Conservation (phyloP, 2,113 vertebrate species). For the Silurus glanis region DNA sequence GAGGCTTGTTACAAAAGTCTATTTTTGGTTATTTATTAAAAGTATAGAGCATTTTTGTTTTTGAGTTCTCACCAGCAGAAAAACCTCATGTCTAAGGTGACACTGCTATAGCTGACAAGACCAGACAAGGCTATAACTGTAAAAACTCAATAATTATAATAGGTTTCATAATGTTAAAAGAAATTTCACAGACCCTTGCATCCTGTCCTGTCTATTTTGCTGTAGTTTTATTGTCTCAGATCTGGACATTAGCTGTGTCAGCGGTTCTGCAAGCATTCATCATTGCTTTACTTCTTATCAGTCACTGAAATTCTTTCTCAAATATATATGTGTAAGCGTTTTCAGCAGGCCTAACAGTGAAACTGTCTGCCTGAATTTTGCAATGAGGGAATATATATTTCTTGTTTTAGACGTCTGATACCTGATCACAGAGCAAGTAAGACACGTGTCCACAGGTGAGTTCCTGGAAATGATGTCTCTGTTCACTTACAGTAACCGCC, state of each 20-base stretch:
- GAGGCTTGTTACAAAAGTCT: not conserved
- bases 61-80: not conserved
- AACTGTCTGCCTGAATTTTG: not conserved
- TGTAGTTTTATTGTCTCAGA: constrained; percentile 7
- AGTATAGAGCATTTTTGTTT: not conserved
- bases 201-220: not conserved
- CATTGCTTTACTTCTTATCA: constrained; percentile 5
- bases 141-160: not conserved
- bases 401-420: constrained; percentile 43
- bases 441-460: constrained; percentile 60
- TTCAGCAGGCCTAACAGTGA: constrained; percentile 8
- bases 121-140: not conserved
- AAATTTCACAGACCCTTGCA: not conserved
- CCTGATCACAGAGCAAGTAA: constrained; percentile 59
- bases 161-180: not conserved
- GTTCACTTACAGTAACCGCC: constrained; percentile 55
- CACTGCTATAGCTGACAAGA: not conserved
- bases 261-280: constrained; percentile 2
- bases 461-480: constrained; percentile 61
- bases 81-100: not conserved
- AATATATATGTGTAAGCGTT: constrained; percentile 7
- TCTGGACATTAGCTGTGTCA: not conserved
- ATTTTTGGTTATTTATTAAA: not conserved
- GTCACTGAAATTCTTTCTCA: constrained; percentile 21
- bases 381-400: constrained; percentile 6